Evolutionary conservation across 1,140 invertebrate species (phyloP).

Genomic region (Neodiprion virginianus): DNA sequence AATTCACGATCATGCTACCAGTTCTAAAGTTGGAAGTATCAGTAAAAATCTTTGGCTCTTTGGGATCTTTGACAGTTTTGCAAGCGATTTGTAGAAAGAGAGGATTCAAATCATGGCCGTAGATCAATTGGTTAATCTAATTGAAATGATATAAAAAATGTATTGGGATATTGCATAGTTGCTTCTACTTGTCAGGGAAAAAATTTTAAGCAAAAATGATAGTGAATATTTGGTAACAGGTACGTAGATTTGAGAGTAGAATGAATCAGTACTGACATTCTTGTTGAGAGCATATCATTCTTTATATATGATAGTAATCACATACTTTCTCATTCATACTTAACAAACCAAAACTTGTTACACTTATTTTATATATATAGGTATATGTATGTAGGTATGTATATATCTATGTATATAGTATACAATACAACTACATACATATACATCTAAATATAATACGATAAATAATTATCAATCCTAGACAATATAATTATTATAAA

Average conservation of each 20-base stretch:
- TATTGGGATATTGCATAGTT: too few relatives aligned
- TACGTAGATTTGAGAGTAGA: background rate
- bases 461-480: background rate
- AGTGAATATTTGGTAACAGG: too few relatives aligned
- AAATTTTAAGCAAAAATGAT: too few relatives aligned
- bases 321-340: slow-evolving; percentile 33
- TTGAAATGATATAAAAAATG: too few relatives aligned
- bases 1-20: too few relatives aligned
- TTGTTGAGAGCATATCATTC: slow-evolving; percentile 30
- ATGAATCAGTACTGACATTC: background rate
- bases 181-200: too few relatives aligned
- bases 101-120: too few relatives aligned
- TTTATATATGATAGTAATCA: slow-evolving; percentile 34
- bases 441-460: background rate
- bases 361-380: background rate
- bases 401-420: background rate
- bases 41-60: too few relatives aligned
- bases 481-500: background rate
- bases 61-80: too few relatives aligned
- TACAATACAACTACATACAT: background rate
- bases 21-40: too few relatives aligned
- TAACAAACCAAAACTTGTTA: slow-evolving; percentile 31
- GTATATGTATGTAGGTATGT: background rate
- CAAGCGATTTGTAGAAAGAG: too few relatives aligned
- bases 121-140: too few relatives aligned